Evolutionary conservation across 2,797 vertebrate species (phyloP).

Genomic region (Anolis apletophallus): DNA sequence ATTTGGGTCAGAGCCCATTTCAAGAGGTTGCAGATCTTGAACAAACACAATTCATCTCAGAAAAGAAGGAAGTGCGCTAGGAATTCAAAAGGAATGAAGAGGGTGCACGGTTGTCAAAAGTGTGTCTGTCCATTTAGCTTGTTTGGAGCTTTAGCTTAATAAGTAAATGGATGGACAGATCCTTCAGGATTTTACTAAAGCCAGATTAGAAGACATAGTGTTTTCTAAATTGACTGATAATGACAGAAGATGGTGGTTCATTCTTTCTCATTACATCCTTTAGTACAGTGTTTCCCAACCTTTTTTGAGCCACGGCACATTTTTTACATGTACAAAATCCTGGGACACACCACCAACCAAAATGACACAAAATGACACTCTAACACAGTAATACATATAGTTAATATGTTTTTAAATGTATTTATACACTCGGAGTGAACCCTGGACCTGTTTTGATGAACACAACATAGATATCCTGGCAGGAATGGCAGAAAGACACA

Average conservation of each 20-base stretch:
- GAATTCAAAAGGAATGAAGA: constrained; percentile 28
- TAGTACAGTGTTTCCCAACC: too few species aligned
- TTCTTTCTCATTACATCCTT: neutral
- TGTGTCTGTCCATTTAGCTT: neutral
- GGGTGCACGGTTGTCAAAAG: neutral
- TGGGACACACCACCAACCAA: too few species aligned
- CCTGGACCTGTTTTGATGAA: too few species aligned
- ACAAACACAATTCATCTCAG: constrained; percentile 24
- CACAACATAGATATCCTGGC: too few species aligned
- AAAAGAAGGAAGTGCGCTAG: constrained; percentile 30
- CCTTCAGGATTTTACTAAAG: constrained; percentile 1
- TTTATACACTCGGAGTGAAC: too few species aligned
- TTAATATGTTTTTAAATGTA: too few species aligned
- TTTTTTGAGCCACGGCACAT: too few species aligned
- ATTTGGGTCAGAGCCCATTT: neutral
- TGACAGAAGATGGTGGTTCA: constrained; percentile 42
- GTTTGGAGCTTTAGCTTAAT: constrained; percentile 45
- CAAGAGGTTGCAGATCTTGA: constrained; percentile 16
- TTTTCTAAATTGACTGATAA: constrained; percentile 37
- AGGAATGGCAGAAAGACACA: too few species aligned
- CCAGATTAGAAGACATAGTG: constrained; percentile 3
- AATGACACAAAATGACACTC: too few species aligned
- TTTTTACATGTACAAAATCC: too few species aligned
- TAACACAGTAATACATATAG: too few species aligned
- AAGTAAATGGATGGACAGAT: constrained; percentile 13